Conservation (phyloP, 2,113 vertebrate species). For the Lepus americanus region DNA sequence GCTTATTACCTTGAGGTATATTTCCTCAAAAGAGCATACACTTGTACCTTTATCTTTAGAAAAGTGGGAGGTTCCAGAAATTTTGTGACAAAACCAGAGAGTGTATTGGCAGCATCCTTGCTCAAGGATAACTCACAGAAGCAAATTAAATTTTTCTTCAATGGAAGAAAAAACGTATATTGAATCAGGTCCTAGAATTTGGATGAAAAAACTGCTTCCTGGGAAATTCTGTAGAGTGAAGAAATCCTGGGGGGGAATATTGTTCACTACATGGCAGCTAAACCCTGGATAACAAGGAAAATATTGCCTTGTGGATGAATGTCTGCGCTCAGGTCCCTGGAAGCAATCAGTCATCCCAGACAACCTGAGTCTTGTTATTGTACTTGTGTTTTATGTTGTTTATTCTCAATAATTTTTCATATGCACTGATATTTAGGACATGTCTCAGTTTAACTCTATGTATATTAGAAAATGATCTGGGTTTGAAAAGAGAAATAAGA, state of each 20-base stretch:
- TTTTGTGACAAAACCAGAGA: background rate
- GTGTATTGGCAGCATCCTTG: background rate
- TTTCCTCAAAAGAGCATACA: constrained; percentile 7
- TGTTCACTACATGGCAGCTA: background rate
- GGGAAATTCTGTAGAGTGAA: constrained; percentile 30
- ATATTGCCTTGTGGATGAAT: background rate
- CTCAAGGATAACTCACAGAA: background rate
- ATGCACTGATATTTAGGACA: background rate
- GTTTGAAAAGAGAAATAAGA: constrained; percentile 39
- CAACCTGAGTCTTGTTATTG: rapidly evolving
- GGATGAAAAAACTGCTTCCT: background rate
- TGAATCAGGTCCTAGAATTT: constrained; percentile 13
- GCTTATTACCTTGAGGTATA: background rate
- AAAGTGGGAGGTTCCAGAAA: background rate
- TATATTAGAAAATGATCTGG: background rate
- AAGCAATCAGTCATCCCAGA: background rate
- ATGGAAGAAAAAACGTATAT: background rate
- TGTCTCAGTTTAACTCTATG: background rate
- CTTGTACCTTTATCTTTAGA: background rate
- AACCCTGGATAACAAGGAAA: background rate
- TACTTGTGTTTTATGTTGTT: background rate
- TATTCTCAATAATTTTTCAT: constrained; percentile 31
- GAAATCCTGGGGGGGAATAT: background rate
- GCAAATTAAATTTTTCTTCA: constrained; percentile 37
- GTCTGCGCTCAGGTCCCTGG: background rate